Conservation (phyloP, 2,888 invertebrate genomes). For the Adineta ricciae region DNA sequence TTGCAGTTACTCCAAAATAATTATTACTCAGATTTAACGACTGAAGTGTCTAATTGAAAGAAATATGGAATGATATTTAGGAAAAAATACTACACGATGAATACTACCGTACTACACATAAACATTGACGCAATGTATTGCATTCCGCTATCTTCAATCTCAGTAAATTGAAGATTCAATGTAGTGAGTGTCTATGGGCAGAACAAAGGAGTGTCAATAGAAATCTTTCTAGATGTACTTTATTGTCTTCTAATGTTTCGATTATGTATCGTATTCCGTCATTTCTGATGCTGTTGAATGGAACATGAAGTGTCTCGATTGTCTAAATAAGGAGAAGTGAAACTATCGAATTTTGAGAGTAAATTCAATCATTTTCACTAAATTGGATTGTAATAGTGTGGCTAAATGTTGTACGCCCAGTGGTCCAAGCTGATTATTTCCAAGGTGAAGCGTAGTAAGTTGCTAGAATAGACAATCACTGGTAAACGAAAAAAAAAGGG, state of each 20-base stretch:
- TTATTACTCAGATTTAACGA: background rate
- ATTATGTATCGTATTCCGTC: background rate
- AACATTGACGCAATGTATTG: background rate
- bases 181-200: background rate
- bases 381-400: background rate
- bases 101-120: background rate
- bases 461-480: background rate
- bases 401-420: background rate
- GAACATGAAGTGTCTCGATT: background rate
- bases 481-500: background rate
- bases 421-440: background rate
- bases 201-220: background rate
- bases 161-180: background rate
- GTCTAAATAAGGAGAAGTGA: background rate
- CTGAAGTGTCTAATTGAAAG: background rate
- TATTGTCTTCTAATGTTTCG: background rate
- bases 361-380: background rate
- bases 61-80: background rate
- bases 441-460: background rate
- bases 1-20: too few species aligned
- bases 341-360: background rate
- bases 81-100: background rate
- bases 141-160: background rate
- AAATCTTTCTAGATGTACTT: background rate
- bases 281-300: background rate